Base-by-base conservation (phyloP, 2,113 vertebrate species). In the Lepus europaeus region DNA sequence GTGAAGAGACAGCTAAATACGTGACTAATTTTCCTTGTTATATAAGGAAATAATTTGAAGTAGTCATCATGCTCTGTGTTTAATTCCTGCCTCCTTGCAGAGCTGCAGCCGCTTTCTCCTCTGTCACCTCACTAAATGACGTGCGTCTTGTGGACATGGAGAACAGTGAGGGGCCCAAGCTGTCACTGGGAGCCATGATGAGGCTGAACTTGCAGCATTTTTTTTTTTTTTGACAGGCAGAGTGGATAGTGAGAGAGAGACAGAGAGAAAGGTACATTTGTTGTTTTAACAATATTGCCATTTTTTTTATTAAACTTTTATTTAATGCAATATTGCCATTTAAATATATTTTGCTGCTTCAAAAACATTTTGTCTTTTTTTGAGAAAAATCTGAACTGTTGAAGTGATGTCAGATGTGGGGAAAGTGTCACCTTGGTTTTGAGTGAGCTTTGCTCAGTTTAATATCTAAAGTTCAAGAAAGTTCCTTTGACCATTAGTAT, bases 1-100 rank as follows among this genome's bases (percentile, higher is more conserved):
- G 88, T 31, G 4, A 81, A 90, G 78, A 90, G 87, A n/a, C 25
- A 73, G 11, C 61, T 73, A 80, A 90, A 90, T 68, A 61, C 66
- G 39, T 81, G 22, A 90, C 49, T 69, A 27, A 3, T 51, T 89
- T 56, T 84, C 45, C 53, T 66, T 91, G 63, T 33, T 74, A 29
- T 53, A 74, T 78, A 25, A 39, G 12, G 29, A 94, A 92, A 89
- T 77, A 36, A 82, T 64, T 89, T 64, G 53, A 61, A 85, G 27
- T 16, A n/a, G 51, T 77, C 33, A 73, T 14, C 59, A 53, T 82
- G 63, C 29, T 69, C 79, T 86, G 9, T 51, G 27, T 82, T 69
- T 66, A 70, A 86, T 86, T 39, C 70, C 56, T 19, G 12, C 27
- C 64, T 92, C 88, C 76, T 76, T 72, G 6, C 56, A 69, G 10